Percentiles rank a stretch among this genome's conserved stretches.
Evolutionary conservation across 2,888 invertebrate genomes (phyloP).

Genomic region (Drosophila pseudotalamancana): DNA sequence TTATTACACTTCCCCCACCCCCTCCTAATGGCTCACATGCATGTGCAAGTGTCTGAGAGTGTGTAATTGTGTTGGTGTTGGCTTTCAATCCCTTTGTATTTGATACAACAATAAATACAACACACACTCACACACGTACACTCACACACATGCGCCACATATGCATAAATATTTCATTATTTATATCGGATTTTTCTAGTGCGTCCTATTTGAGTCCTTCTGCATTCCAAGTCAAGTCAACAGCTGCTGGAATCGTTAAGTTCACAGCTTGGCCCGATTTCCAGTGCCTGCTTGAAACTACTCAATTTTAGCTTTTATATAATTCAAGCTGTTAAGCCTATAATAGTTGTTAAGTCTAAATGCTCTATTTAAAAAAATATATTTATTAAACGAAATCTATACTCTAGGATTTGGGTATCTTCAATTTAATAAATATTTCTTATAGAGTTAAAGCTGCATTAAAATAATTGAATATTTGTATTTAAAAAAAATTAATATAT

Average conservation of each 20-base stretch:
- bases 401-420: too few relatives aligned
- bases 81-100: slow-evolving; percentile 70
- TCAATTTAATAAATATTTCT: too few relatives aligned
- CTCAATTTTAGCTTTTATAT: slow-evolving; percentile 12
- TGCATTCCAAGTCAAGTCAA: slow-evolving; percentile 53
- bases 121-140: slow-evolving; percentile 23
- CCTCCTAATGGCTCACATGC: slow-evolving; percentile 25
- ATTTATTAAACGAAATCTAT: too few relatives aligned
- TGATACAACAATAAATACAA: slow-evolving; percentile 58
- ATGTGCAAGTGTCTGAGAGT: too few relatives aligned
- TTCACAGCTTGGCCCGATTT: slow-evolving; percentile 52
- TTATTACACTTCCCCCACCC: slow-evolving; percentile 55
- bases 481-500: too few relatives aligned
- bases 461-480: too few relatives aligned
- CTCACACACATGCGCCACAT: slow-evolving; percentile 15
- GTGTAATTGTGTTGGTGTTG: slow-evolving; percentile 22
- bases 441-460: too few relatives aligned
- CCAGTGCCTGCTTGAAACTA: slow-evolving; percentile 24
- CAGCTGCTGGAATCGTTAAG: slow-evolving; percentile 46
- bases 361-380: not conserved
- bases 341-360: not conserved
- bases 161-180: slow-evolving; percentile 74
- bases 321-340: slow-evolving; percentile 7
- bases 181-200: slow-evolving; percentile 66
- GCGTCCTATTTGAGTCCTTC: slow-evolving; percentile 25